Base-by-base conservation (phyloP, 2,113 vertebrate species). In the Oenanthe oenanthe region DNA sequence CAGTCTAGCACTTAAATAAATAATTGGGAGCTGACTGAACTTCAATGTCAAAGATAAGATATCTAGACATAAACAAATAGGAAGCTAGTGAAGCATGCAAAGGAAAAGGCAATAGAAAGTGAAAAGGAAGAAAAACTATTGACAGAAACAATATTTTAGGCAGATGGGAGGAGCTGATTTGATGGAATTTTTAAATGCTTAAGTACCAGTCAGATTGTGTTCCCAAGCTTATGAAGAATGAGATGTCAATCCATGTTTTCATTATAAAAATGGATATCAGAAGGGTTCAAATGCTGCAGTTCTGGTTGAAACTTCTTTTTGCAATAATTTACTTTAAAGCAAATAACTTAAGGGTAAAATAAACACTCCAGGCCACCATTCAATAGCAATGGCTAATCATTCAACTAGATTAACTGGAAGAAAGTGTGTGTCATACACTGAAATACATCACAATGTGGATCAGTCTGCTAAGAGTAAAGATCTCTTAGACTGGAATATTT, bases 51-150 rank as follows among this genome's bases (percentile, higher is more conserved):
- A 95, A 93, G 50, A 76, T 60, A 70, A 83, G 66, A 80, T 80
- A 48, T 61, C 38, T 87, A 83, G 40, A 92, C 8, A 22, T 18
- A 93, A 94, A 89, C 68, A 96, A 86, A 19, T 21, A 78, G 74
- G 51, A 74, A 92, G n/a, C 58, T 54, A 90, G 43, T n/a, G 79
- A 95, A 93, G 54, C 71, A 85, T 85, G 63, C 51, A 45, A 80
- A 93, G 16, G 26, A 80, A 47, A 96, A 94, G 42, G 17, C 43
- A 81, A 80, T 75, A 92, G 50, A 71, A 89, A 89, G 50, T 1
- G 3, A 93, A 91, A 82, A 78, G 42, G 58, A 75, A 70, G 31
- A 82, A 36, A 93, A 92, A 72, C 21, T 85, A 89, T 13, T 70
- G 65, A 73, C 74, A 82, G 70, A 84, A 91, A 36, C 34, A 74